Evolutionary conservation across 2,888 invertebrate species (phyloP), one percentile per base, ranked within the genome.

Genomic region (Arctia plantaginis): DNA sequence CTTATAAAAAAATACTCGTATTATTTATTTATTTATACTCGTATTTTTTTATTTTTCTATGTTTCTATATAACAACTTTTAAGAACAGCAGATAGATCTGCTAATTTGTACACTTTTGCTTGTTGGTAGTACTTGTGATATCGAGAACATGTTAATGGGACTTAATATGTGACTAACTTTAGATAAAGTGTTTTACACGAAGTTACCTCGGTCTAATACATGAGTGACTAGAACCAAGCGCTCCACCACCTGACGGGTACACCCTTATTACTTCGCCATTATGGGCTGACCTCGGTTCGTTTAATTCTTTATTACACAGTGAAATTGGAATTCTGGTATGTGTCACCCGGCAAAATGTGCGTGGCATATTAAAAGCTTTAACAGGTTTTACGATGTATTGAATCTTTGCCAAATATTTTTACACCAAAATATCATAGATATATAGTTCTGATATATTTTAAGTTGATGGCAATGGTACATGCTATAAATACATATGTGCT

Each of bases 231-330:
- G 51, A 69, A 72, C 35, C n/a, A 73, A 55, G 18, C 73, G 62
- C 66, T 27, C 30, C 55, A 33, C 44, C 18, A 75, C 64, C 74
- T 76, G 72, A 51, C 51, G 18, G 51, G 51, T 51, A 74, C 41
- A 68, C 41, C 66, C 70, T 74, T 79, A 79, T 78, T 76, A 71
- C 77, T 78, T 74, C 71, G 33, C 39, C 44, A 69, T 66, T 76
- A 72, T 66, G 75, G 65, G 69, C 73, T 69, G 62, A 66, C 76
- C 76, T 72, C n/a, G 51, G 62, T 76, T 76, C 74, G 77, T 79
- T 85, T 84, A 82, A 83, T 81, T 82, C 77, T 83, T 80, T 83
- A 85, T 82, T 83, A 83, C 83, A 76, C 74, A 77, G 73, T 77
- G 77, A 79, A 84, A 85, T 85, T 82, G 84, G 76, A 82, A 85